phyloP scores from a whole-genome alignment of 2,888 invertebrate species.

The Apomyelois bistriatella region DNA sequence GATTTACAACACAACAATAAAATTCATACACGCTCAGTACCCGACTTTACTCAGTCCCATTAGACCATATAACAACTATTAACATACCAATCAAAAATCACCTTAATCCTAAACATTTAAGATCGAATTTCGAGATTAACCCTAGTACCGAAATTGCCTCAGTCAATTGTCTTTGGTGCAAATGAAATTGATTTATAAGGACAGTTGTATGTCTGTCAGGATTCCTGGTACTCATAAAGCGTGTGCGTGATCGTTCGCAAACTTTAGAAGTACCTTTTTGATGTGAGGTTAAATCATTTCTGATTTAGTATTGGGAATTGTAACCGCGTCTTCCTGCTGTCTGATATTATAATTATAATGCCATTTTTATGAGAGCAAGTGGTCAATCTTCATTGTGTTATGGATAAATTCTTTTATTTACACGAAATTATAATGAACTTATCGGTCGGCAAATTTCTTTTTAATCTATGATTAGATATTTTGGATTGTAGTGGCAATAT shows the following conservation, averaged over 20 bases:
- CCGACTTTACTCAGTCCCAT: conserved; percentile 36
- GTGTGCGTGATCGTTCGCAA: conserved; percentile 39
- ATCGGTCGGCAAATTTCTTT: no score
- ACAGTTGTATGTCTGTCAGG: conserved; percentile 57
- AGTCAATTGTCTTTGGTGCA: conserved; percentile 65
- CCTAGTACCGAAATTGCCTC: conserved; percentile 28
- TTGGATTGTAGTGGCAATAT: no score
- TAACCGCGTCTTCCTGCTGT: background rate
- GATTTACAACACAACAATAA: conserved; percentile 34
- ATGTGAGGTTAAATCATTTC: conserved; percentile 55
- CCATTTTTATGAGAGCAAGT: background rate
- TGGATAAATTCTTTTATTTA: no score
- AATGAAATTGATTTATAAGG: conserved; percentile 73
- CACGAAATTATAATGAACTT: no score
- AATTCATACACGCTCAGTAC: conserved; percentile 59
- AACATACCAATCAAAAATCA: conserved; percentile 18
- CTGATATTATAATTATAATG: background rate
- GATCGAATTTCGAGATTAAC: conserved; percentile 15
- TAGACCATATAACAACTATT: conserved; percentile 49
- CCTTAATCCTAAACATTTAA: conserved; percentile 20
- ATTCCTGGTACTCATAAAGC: conserved; percentile 64
- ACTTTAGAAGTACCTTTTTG: conserved; percentile 51
- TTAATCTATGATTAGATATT: no score
- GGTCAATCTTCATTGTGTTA: background rate
- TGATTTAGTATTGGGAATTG: conserved; percentile 1